A percentile compares a stretch with the other conserved stretches of the same genome.
Conservation (phyloP, 2,888 invertebrate species). For the Tryphoninae sp. region DNA sequence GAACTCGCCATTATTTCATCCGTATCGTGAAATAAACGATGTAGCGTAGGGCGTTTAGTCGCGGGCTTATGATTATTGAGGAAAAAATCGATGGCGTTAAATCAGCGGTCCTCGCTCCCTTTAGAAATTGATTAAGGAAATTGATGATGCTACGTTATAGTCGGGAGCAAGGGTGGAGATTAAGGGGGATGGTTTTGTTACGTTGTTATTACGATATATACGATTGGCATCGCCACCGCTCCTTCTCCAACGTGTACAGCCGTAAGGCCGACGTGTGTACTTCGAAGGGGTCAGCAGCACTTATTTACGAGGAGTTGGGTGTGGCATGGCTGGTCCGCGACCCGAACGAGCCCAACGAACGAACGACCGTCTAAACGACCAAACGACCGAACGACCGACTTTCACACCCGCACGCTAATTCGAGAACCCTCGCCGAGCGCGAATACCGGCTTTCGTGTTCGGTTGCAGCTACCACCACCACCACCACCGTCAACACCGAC, state of each 20-base stretch:
- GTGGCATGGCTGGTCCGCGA: slow-evolving; percentile 52
- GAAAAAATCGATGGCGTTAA: not conserved
- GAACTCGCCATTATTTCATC: too few relatives aligned
- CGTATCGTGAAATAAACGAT: too few relatives aligned
- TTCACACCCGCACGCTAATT: slow-evolving; percentile 65
- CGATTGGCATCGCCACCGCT: slow-evolving; percentile 24
- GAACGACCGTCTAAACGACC: slow-evolving; percentile 53
- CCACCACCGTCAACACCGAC: slow-evolving; percentile 37
- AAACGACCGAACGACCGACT: slow-evolving; percentile 63
- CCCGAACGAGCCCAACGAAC: slow-evolving; percentile 51
- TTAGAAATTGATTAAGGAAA: slow-evolving; percentile 54
- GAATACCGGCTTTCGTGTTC: slow-evolving; percentile 53
- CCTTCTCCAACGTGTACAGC: not conserved
- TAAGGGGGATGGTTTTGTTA: not conserved
- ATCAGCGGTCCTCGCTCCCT: slow-evolving; percentile 24
- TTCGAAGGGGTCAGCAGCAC: slow-evolving; percentile 53
- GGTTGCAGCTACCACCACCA: slow-evolving; percentile 27
- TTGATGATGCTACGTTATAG: slow-evolving; percentile 32
- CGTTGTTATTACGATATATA: not conserved
- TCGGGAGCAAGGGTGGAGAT: not conserved
- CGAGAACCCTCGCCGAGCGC: slow-evolving; percentile 60
- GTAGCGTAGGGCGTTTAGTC: not conserved
- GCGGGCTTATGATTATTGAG: not conserved
- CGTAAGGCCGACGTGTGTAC: not conserved
- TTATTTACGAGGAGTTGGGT: slow-evolving; percentile 62